Evolutionary conservation across 1,140 invertebrate species (phyloP).

Genomic region (Hyles vespertilio): DNA sequence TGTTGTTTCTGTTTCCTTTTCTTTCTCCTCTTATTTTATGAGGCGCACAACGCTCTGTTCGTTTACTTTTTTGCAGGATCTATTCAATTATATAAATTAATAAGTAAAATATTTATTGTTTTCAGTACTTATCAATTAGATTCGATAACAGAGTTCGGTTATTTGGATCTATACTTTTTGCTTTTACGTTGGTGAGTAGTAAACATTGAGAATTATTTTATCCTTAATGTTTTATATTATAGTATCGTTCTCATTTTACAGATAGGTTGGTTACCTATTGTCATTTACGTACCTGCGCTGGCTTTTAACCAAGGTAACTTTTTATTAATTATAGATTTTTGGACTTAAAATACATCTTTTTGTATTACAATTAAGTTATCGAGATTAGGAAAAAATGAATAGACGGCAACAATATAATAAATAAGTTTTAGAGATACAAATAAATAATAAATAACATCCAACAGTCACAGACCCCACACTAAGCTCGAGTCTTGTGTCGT

Average conservation of each 20-base stretch:
- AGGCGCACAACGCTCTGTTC: too few relatives aligned
- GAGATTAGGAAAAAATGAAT: too few relatives aligned
- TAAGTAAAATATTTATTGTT: conserved; percentile 29
- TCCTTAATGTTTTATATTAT: neutral
- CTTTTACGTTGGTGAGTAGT: conserved; percentile 80
- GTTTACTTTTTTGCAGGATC: neutral
- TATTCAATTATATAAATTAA: conserved; percentile 5
- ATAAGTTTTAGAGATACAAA: too few relatives aligned
- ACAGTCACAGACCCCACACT: too few relatives aligned
- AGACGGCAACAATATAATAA: too few relatives aligned
- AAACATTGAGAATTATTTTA: conserved; percentile 1
- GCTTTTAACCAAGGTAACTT: conserved; percentile 84
- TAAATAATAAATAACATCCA: too few relatives aligned
- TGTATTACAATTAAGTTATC: too few relatives aligned
- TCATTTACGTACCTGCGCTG: conserved; percentile 84
- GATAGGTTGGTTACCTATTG: conserved; percentile 82
- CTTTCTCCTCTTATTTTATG: too few relatives aligned
- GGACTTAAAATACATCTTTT: too few relatives aligned
- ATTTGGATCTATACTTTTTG: conserved; percentile 84
- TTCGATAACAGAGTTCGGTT: conserved; percentile 84
- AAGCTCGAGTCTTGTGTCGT: too few relatives aligned
- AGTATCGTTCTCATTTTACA: conserved; percentile 74
- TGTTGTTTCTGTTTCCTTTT: too few relatives aligned
- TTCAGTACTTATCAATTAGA: conserved; percentile 88
- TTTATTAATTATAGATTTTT: neutral